phyloP scores from a whole-genome alignment of 37 sponge, comb jelly and placozoan genomes.

The Geodia barretti region DNA sequence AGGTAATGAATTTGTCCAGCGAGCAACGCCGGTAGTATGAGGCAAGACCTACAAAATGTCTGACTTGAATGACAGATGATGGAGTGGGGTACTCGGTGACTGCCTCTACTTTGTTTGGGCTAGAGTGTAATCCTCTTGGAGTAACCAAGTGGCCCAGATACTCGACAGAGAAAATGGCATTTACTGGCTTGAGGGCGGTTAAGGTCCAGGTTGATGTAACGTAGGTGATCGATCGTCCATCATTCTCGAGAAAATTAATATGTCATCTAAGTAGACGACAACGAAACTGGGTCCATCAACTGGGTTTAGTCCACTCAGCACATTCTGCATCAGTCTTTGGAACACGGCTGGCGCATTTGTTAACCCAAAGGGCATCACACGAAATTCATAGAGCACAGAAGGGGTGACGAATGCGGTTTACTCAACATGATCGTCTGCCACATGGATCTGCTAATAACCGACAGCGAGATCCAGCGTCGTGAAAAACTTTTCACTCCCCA shows the following conservation, averaged over 20 bases:
- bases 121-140: slow-evolving; percentile 2
- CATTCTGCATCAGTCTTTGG: neutral
- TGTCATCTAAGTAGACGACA: slow-evolving; percentile 2
- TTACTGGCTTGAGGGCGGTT: neutral
- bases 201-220: neutral
- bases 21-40: slow-evolving; percentile 1
- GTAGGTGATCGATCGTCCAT: neutral
- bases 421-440: neutral
- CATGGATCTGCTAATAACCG: neutral
- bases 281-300: neutral
- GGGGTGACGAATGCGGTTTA: neutral
- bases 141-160: slow-evolving; percentile 14
- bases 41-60: slow-evolving; percentile 28
- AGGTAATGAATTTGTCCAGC: neutral
- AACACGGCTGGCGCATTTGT: neutral
- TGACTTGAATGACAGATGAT: neutral
- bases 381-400: neutral
- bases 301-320: neutral
- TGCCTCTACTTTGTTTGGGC: neutral
- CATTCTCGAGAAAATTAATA: neutral
- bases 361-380: neutral
- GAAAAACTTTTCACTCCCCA: slow-evolving; percentile 2
- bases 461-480: neutral
- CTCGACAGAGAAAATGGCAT: no score
- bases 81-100: slow-evolving; percentile 14